phyloP scores from a whole-genome alignment of 2,113 vertebrate species.

The Zootoca vivipara region DNA sequence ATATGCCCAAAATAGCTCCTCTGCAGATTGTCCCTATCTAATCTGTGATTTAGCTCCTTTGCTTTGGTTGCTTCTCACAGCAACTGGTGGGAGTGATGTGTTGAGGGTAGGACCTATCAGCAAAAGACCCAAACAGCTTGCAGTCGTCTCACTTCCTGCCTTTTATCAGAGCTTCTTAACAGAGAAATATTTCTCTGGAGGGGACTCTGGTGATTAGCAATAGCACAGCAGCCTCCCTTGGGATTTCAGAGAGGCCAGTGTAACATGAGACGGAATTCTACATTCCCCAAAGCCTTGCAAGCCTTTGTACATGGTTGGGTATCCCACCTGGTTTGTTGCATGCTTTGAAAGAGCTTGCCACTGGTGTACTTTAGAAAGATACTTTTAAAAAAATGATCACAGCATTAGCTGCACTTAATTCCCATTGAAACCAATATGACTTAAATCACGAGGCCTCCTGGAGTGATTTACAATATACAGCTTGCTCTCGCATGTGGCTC shows the following conservation, averaged over 20 bases:
- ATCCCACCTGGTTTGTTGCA: not conserved
- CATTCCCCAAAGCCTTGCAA: not conserved
- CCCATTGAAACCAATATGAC: too few species aligned
- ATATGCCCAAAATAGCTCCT: slow-evolving; percentile 72
- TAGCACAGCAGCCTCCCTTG: not conserved
- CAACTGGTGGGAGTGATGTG: slow-evolving; percentile 65
- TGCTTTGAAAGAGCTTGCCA: not conserved
- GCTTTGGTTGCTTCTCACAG: slow-evolving; percentile 54
- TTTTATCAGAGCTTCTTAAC: slow-evolving; percentile 67
- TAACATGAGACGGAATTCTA: slow-evolving; percentile 7
- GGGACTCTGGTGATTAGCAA: slow-evolving; percentile 32
- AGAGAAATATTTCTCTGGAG: slow-evolving; percentile 57
- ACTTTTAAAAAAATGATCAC: not conserved
- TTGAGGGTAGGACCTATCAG: slow-evolving; percentile 67
- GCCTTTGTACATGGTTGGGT: not conserved
- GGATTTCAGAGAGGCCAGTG: slow-evolving; percentile 20
- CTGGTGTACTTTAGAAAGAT: not conserved
- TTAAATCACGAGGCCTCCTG: too few species aligned
- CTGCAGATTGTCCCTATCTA: slow-evolving; percentile 70
- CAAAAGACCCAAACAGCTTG: not conserved
- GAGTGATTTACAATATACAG: not conserved
- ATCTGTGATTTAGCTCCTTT: slow-evolving; percentile 40
- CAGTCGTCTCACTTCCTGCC: slow-evolving; percentile 65
- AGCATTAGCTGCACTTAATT: too few species aligned
- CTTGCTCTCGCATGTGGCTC: not conserved